Base-by-base conservation (phyloP, 2,888 invertebrate genomes). In the Leptinotarsa juncta region DNA sequence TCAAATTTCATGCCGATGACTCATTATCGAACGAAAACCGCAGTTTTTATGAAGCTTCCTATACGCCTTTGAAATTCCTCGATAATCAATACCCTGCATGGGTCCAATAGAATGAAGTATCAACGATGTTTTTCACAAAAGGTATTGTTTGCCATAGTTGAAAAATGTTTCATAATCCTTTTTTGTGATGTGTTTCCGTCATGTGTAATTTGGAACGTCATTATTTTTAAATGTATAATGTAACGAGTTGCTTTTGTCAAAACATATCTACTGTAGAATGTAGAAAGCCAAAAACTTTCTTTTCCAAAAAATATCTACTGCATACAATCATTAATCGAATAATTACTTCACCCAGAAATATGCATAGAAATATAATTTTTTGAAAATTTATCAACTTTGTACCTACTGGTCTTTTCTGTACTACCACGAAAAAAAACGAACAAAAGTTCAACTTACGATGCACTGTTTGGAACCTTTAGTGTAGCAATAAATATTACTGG, bases 41-140 rank as follows among this genome's bases (percentile, higher is more conserved):
- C 18, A 14, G 57, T 57, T 57, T 57, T 57, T 57, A 57, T 57
- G 12, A 57, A 20, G 57, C 57, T 57, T 57, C 18, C 53, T 18
- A 53, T 18, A n/a, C 18, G 53, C 53, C 53, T n/a, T 53, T 53
- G 53, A 53, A 53, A 53, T 53, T 53, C 53, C 53, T 53, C 23
- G 18, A 57, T 57, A 57, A 57, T 57, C 57, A 12, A 57, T 57
- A 23, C 23, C 18, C 14, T 57, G 57, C 57, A 4, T 12, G 20
- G 18, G 20, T 3, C 55, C 10, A 12, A 32, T 32, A 32, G 10
- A 55, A 4, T 23, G 7, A 16, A 55, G 55, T 18, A 18, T 57
- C 20, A 1, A 20, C 51, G 51, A n/a, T 51, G 15, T 15, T 18
- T 57, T 57, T 18, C 20, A 20, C 14, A 57, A 57, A 57, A 57